phyloP scores from a whole-genome alignment of 1,140 invertebrate species.

The Zaprionus nigranus region DNA sequence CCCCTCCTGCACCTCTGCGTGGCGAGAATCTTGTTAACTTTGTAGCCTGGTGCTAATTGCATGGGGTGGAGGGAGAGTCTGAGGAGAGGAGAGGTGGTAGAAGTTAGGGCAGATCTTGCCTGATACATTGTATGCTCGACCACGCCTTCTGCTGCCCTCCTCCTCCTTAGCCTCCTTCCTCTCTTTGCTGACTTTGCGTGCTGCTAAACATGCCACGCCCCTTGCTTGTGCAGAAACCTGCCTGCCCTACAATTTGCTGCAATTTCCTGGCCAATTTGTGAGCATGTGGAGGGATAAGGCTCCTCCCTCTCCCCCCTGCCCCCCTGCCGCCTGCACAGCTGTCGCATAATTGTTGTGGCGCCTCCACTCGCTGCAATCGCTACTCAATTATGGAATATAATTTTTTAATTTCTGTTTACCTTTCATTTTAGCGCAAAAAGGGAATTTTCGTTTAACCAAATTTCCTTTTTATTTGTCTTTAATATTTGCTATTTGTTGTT shows the following conservation, averaged over 20 bases:
- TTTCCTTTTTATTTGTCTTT: constrained; percentile 37
- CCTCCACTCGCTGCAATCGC: constrained; percentile 35
- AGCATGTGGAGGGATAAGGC: no score
- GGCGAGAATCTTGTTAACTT: constrained; percentile 10
- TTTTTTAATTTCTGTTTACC: constrained; percentile 70
- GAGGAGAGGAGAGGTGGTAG: neutral
- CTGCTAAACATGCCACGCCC: constrained; percentile 52
- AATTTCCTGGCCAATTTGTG: constrained; percentile 66
- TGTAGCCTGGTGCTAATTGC: constrained; percentile 26
- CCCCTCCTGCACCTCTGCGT: neutral
- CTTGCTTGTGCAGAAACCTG: constrained; percentile 28
- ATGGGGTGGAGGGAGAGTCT: neutral
- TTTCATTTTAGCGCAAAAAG: constrained; percentile 50
- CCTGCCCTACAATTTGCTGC: constrained; percentile 62
- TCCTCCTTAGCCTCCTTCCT: neutral
- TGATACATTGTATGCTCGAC: neutral
- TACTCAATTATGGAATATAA: constrained; percentile 71
- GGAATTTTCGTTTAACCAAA: constrained; percentile 71
- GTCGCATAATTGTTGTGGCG: constrained; percentile 51
- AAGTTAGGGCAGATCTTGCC: neutral
- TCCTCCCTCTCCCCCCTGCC: neutral
- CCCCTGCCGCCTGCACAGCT: constrained; percentile 18
- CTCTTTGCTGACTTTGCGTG: constrained; percentile 34
- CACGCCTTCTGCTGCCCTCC: neutral
- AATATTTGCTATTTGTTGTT: constrained; percentile 39